Evolutionary conservation across 2,888 invertebrate species (phyloP), one percentile per base, ranked within the genome.

Genomic region (Drosophila macrospina): DNA sequence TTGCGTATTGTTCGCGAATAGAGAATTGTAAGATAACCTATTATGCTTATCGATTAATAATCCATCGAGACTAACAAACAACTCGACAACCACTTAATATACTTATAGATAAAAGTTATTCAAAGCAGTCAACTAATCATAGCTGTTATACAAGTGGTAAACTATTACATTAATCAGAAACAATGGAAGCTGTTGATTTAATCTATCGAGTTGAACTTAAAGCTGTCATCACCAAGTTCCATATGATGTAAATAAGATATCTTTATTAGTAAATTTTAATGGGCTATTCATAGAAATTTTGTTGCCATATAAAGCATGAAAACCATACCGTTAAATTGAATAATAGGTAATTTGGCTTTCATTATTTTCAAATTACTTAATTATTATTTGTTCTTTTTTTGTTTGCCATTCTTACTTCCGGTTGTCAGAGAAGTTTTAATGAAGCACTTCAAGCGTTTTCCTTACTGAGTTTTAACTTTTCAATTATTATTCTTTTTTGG

Each of bases 381-480:
- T 28, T 52, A 28, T 26, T 39, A 20, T 20, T 20, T 20, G 20
- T 20, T 16, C 6, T 11, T 16, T 26, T 28, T 20, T 20, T 20
- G 20, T 20, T 28, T 30, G 11, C 20, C 13, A 8, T 41, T 13
- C 30, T 11, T 32, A 6, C 13, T 24, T 48, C 16, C 28, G n/a
- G n/a, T 47, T 37, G 32, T 15, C 11, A 3, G 11, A 44, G 11
- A 45, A 16, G 26, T 39, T 13, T 8, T 26, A 51, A 52, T 39
- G 13, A 63, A 8, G 28, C 30, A 15, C 11, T 16, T 8, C 11
- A 15, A 51, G 15, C 36, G 45, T 15, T 34, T 44, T 16, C 4
- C 44, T 15, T 13, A 4, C 30, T 32, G 39, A 50, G 28, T 37
- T 60, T 32, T 44, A 42, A 60, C 60, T 60, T 60, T 51, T 36